These are phyloP conservation scores for Halictus ligatus DNA, from an alignment of 2,888 invertebrate genomes.

Conservation along the genomic window DNA sequence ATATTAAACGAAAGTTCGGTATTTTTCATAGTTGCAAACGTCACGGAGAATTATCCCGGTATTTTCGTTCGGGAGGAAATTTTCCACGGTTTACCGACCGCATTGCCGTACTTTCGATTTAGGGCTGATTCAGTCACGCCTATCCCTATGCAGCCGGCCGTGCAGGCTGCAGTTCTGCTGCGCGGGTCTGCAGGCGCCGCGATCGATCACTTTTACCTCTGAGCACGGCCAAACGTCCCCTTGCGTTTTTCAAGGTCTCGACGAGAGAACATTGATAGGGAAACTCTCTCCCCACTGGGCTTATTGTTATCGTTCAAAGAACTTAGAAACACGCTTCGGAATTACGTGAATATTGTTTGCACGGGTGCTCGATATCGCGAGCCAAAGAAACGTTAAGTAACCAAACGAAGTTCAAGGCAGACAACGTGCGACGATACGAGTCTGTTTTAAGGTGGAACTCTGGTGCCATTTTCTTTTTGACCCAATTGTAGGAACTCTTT, in stretches of 20 bases:
- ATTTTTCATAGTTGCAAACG: neutral
- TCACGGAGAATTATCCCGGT: neutral
- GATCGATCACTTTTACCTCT: conserved; percentile 72
- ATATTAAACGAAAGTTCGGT: neutral
- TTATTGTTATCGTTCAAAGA: conserved; percentile 22
- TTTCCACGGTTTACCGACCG: neutral
- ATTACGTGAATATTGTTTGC: neutral
- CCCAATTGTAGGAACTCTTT: too few relatives aligned
- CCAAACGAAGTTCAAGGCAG: neutral
- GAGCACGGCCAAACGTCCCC: conserved; percentile 60
- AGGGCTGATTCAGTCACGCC: conserved; percentile 65
- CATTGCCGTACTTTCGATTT: conserved; percentile 45
- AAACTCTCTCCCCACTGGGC: conserved; percentile 14
- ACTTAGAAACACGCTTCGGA: neutral
- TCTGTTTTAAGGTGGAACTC: too few relatives aligned
- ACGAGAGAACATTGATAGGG: conserved; percentile 49
- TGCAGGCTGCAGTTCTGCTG: conserved; percentile 67
- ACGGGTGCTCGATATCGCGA: neutral
- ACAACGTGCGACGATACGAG: neutral
- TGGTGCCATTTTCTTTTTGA: too few relatives aligned
- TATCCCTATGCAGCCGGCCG: conserved; percentile 64
- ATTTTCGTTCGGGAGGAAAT: neutral
- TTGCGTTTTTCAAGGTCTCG: conserved; percentile 60
- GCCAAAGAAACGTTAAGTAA: neutral
- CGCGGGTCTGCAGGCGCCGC: conserved; percentile 71